Evolutionary conservation across 1,140 invertebrate species (phyloP).

Genomic region (Anoplophora glabripennis): DNA sequence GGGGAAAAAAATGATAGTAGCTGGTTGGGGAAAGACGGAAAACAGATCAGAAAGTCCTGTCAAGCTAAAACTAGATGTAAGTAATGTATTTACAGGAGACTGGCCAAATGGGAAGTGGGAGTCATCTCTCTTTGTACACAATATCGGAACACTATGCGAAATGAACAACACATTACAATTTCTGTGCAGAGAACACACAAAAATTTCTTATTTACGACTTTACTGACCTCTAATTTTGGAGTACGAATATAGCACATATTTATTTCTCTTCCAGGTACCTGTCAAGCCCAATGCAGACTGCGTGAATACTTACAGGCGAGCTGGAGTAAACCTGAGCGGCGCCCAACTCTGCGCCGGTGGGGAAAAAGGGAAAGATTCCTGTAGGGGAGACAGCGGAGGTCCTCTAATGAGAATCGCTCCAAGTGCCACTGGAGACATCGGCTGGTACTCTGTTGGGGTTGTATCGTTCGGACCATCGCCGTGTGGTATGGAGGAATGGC

Average conservation of each 20-base stretch:
- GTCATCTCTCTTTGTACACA: too few relatives aligned
- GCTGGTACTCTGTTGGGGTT: constrained; percentile 60
- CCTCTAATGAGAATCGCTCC: constrained; percentile 58
- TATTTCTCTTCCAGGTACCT: constrained; percentile 10
- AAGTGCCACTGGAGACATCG: constrained; percentile 17
- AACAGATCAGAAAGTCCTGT: constrained; percentile 54
- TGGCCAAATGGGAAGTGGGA: too few relatives aligned
- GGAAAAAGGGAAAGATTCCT: constrained; percentile 61
- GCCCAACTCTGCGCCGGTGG: constrained; percentile 63
- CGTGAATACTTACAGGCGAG: constrained; percentile 1
- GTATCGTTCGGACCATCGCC: constrained; percentile 72
- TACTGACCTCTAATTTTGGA: too few relatives aligned
- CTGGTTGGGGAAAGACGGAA: constrained; percentile 80
- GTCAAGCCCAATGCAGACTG: neutral
- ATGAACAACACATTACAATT: too few relatives aligned
- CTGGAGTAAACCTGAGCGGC: neutral
- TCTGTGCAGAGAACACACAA: too few relatives aligned
- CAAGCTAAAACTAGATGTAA: constrained; percentile 53
- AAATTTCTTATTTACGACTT: too few relatives aligned
- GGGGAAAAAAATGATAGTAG: constrained; percentile 60
- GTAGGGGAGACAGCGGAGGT: constrained; percentile 73
- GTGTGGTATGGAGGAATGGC: constrained; percentile 68
- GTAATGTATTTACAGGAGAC: neutral
- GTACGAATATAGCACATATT: constrained; percentile 4
- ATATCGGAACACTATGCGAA: too few relatives aligned